phyloP scores from a whole-genome alignment of 2,113 vertebrate genomes.

The Gallinago media region DNA sequence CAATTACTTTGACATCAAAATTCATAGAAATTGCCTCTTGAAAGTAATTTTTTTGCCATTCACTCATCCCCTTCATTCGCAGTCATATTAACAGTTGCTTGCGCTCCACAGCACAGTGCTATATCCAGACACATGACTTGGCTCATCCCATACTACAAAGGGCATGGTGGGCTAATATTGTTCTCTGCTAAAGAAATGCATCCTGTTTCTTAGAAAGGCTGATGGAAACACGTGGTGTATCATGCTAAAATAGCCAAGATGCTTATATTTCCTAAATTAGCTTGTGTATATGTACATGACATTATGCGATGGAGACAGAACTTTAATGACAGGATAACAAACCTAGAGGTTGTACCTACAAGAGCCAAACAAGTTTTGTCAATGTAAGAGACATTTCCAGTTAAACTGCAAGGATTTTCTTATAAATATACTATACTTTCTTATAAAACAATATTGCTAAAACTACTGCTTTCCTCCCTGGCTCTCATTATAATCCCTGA shows the following conservation, averaged over 20 bases:
- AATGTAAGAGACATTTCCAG: not conserved
- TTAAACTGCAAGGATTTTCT: not conserved
- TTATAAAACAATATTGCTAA: not conserved
- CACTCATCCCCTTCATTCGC: not conserved
- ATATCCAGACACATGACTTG: too few relatives aligned
- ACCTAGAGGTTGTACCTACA: not conserved
- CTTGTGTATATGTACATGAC: not conserved
- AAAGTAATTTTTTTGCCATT: not conserved
- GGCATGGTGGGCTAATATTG: rapidly evolving
- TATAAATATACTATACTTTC: too few relatives aligned
- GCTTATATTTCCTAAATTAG: not conserved
- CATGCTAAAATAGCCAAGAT: not conserved
- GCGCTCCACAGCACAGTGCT: not conserved
- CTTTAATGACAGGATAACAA: not conserved
- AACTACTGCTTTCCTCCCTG: not conserved
- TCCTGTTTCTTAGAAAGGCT: not conserved
- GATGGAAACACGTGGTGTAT: rapidly evolving
- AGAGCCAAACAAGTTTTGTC: not conserved
- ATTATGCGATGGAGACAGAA: not conserved
- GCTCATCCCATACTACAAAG: not conserved
- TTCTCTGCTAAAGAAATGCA: not conserved
- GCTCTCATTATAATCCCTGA: not conserved
- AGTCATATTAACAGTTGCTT: not conserved
- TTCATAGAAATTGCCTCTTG: not conserved
- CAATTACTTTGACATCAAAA: not conserved